Evolutionary conservation across 53 echinoderm and acorn worm species (phyloP).

Genomic region (Mesocentrotus franciscanus): DNA sequence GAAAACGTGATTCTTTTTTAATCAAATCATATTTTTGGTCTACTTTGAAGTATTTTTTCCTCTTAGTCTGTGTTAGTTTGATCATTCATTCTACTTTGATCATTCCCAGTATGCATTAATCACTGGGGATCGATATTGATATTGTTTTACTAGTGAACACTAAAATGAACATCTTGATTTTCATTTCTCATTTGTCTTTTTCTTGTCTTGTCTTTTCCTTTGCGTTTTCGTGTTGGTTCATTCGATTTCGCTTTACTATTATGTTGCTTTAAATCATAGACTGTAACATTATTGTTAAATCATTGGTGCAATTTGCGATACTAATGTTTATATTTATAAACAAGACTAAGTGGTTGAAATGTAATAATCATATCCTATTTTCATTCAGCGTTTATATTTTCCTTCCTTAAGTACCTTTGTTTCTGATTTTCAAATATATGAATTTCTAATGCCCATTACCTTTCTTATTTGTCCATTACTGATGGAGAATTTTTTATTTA

Average conservation of each 20-base stretch:
- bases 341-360: too few relatives aligned
- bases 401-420: too few relatives aligned
- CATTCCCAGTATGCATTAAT: background rate
- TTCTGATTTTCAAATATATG: background rate
- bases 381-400: too few relatives aligned
- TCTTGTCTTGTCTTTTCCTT: background rate
- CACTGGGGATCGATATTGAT: background rate
- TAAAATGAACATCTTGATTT: background rate
- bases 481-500: background rate
- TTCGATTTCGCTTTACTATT: background rate
- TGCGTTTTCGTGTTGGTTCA: background rate
- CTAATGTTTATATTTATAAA: too few relatives aligned
- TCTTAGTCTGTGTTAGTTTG: background rate
- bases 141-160: background rate
- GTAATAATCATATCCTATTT: too few relatives aligned
- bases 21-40: slow-evolving; percentile 25
- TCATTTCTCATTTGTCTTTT: background rate
- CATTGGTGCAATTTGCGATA: background rate
- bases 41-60: background rate
- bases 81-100: background rate
- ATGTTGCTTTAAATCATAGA: background rate
- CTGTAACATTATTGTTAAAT: background rate
- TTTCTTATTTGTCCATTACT: background rate
- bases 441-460: background rate
- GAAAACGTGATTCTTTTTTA: slow-evolving; percentile 39